Evolutionary conservation across 1,140 invertebrate species (phyloP), one percentile per base, ranked within the genome.

Genomic region (Drosophila tsacasi): DNA sequence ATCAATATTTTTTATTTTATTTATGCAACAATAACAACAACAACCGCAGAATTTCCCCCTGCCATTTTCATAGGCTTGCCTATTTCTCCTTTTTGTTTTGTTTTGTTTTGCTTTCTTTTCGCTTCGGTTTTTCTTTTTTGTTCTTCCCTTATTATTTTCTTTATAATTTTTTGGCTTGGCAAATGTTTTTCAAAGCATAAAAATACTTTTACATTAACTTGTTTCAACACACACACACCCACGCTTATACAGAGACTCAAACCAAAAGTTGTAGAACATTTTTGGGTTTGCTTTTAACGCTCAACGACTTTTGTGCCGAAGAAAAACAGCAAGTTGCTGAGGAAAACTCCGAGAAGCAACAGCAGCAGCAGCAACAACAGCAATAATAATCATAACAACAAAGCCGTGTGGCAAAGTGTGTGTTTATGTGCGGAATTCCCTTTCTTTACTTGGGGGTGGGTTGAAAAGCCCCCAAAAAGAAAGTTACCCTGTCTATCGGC

Each of bases 121-220:
- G 44, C 35, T 54, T 44, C 17, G 37, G 66, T 58, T 65, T 64
- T 30, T 40, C 40, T 52, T 49, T 21, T 49, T 21, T 37, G 69
- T 69, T 75, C 61, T 67, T 69, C 77, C 57, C 79, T 80, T 82
- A 85, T 89, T 90, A 82, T 89, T 89, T 90, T 90, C 81, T 84
- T 89, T 85, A 79, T 76, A 89, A 89, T 90, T 89, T 57, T 91
- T 89, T 79, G 71, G 78, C 81, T 79, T 71, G 78, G 69, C 81
- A 85, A 89, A 89, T 89, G 85, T 89, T 89, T 89, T 90, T 82
- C 71, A 90, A 89, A 90, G 86, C 85, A 90, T 90, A 90, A 90
- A 90, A 90, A 90, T 90, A 90, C 86, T 90, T 90, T 85, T 90
- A 90, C 86, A 90, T 90, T 90, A 90, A 90, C 85, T 90, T 90